A percentile compares a stretch with the other conserved stretches of the same genome.
These are phyloP conservation scores for Spheniscus mendiculus DNA, from an alignment of 2,113 vertebrate species.

Conservation along the genomic window DNA sequence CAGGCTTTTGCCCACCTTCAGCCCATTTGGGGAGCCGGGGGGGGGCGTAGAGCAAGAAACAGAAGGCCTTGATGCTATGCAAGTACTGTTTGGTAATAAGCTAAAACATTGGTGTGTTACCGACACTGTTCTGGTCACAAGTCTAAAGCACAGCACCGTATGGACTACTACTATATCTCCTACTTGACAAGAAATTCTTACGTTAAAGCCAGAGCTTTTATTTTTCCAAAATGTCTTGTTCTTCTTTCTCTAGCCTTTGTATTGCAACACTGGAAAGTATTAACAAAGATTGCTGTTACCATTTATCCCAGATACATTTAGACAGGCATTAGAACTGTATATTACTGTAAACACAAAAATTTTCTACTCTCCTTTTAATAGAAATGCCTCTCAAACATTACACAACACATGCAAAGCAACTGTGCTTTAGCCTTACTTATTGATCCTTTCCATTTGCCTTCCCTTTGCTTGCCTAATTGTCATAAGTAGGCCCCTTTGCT, in stretches of 20 bases:
- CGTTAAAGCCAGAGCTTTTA: background rate
- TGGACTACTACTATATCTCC: background rate
- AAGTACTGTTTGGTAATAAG: background rate
- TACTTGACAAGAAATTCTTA: background rate
- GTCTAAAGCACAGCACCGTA: fast-evolving
- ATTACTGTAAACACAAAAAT: background rate
- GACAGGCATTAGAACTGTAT: background rate
- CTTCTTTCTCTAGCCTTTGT: background rate
- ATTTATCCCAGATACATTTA: background rate
- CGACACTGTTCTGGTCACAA: background rate
- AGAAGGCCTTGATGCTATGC: background rate
- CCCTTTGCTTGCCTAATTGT: background rate
- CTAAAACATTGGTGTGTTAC: background rate
- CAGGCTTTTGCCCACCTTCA: background rate
- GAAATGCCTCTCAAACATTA: background rate
- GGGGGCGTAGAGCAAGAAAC: background rate
- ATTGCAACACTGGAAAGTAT: background rate
- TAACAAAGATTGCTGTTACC: background rate
- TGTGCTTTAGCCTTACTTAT: background rate
- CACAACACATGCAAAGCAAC: background rate
- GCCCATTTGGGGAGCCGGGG: fast-evolving
- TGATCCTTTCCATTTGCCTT: background rate
- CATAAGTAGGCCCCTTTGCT: background rate
- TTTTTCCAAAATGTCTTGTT: background rate
- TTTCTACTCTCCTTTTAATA: background rate